phyloP scores from a whole-genome alignment of 1,140 invertebrate species.

The Olivierus martensii region DNA sequence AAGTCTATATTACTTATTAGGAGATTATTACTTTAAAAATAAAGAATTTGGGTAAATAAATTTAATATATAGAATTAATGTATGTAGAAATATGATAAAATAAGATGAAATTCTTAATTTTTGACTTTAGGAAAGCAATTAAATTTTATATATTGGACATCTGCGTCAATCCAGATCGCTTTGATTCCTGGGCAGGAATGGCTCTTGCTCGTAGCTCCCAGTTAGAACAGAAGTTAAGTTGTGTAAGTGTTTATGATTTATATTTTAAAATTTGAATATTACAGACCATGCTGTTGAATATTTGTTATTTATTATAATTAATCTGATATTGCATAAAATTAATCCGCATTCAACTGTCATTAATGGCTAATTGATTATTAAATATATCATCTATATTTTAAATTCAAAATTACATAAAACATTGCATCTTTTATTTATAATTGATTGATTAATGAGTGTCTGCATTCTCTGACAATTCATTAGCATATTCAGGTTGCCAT shows the following conservation, averaged over 20 bases:
- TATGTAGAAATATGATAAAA: no score
- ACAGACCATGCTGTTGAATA: no score
- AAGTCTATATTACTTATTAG: slow-evolving; percentile 74
- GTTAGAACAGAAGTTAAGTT: slow-evolving; percentile 68
- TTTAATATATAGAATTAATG: slow-evolving; percentile 15
- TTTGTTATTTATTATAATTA: no score
- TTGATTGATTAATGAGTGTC: no score
- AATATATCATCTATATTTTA: no score
- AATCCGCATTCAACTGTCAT: no score
- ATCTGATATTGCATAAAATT: no score
- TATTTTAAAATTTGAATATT: background rate
- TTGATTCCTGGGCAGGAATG: slow-evolving; percentile 86
- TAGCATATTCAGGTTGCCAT: no score
- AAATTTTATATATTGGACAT: slow-evolving; percentile 73
- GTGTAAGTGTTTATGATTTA: slow-evolving; percentile 29
- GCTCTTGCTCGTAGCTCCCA: slow-evolving; percentile 63
- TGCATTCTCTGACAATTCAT: no score
- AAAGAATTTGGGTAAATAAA: slow-evolving; percentile 45
- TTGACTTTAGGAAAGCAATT: slow-evolving; percentile 43
- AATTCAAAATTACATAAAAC: no score
- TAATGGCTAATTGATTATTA: no score
- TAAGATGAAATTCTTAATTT: background rate
- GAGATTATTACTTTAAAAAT: slow-evolving; percentile 84
- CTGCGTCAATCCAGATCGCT: slow-evolving; percentile 53
- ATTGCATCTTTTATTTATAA: no score